phyloP scores from a whole-genome alignment of 2,888 invertebrate genomes.

The Polylopha cassiicola region DNA sequence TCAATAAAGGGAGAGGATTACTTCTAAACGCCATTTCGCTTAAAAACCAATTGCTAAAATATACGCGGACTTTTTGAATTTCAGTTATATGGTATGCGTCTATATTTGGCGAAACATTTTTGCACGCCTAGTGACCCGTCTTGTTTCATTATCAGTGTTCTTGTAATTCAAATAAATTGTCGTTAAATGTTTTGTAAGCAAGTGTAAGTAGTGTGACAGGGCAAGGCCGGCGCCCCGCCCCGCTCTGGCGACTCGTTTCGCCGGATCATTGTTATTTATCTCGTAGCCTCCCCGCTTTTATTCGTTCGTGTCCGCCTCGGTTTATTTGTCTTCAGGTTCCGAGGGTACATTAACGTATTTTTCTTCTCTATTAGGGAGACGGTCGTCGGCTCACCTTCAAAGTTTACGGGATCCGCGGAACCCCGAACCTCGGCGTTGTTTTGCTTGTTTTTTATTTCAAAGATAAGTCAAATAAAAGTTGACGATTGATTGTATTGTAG shows the following conservation, averaged over 20 bases:
- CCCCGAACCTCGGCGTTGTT: slow-evolving; percentile 53
- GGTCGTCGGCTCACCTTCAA: slow-evolving; percentile 70
- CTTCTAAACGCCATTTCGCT: too few relatives aligned
- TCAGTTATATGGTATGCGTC: too few relatives aligned
- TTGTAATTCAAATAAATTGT: slow-evolving; percentile 11
- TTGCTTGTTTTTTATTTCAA: slow-evolving; percentile 67
- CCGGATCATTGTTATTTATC: slow-evolving; percentile 73
- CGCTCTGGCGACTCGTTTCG: slow-evolving; percentile 40
- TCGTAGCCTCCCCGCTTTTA: slow-evolving; percentile 65
- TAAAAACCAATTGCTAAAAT: too few relatives aligned
- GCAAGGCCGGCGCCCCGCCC: slow-evolving; percentile 26
- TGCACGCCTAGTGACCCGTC: too few relatives aligned
- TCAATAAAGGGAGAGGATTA: too few relatives aligned
- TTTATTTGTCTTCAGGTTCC: slow-evolving; percentile 76
- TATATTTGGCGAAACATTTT: too few relatives aligned
- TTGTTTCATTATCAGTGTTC: too few relatives aligned
- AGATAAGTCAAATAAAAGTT: slow-evolving; percentile 74
- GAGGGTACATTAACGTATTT: slow-evolving; percentile 77
- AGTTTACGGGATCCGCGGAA: slow-evolving; percentile 61
- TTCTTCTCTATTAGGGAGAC: slow-evolving; percentile 75
- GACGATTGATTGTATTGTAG: slow-evolving; percentile 72
- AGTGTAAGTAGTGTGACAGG: slow-evolving; percentile 50
- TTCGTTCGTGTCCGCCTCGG: slow-evolving; percentile 67
- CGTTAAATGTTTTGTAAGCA: slow-evolving; percentile 23
- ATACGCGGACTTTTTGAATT: too few relatives aligned